Base-by-base conservation (phyloP, 2,888 invertebrate species). In the Epinotia nisella region DNA sequence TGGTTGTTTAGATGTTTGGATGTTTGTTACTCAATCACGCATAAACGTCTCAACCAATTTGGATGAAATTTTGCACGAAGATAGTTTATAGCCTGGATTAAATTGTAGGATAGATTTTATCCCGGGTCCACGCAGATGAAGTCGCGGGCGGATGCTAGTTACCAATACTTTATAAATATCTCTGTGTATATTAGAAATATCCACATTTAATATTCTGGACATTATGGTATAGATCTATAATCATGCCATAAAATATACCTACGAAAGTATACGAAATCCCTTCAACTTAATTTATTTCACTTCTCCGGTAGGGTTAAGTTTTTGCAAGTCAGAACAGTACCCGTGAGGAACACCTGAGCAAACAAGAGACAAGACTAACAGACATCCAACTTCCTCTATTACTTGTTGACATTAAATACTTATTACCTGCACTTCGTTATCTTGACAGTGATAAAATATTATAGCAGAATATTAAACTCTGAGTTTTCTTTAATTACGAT, bases 281-380 rank as follows among this genome's bases (percentile, higher is more conserved):
- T 29, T 64, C 9, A 24, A 11, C 13, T 53, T 65, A 41, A 53
- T 53, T 35, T 53, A 55, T 15, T 41, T 41, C 4, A 39, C 65
- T 49, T 62, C 29, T 60, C 39, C 21, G 29, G 29, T 19, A 19
- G 55, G 19, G 53, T 71, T 71, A 66, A 29, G 35, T 72, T 73
- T 73, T 64, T 68, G 73, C 73, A 53, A 29, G 41, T 41, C 39
- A 41, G 19, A 29, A 64, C 62, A 51, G 56, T 62, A 35, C 2
- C 56, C 15, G 64, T 62, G 58, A 29, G 45, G 58, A 61, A 58
- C 73, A 73, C 73, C 73, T 73, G 73, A 53, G 64, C 58, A 73
- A 73, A 73, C 62, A 72, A 58, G 45, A 68, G 51, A 51, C 62
- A 64, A 73, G 62, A 73, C 69, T 69, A 64, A 64, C 62, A 62